Base-by-base conservation (phyloP, 2,888 invertebrate species). In the Myopa tessellatipennis region DNA sequence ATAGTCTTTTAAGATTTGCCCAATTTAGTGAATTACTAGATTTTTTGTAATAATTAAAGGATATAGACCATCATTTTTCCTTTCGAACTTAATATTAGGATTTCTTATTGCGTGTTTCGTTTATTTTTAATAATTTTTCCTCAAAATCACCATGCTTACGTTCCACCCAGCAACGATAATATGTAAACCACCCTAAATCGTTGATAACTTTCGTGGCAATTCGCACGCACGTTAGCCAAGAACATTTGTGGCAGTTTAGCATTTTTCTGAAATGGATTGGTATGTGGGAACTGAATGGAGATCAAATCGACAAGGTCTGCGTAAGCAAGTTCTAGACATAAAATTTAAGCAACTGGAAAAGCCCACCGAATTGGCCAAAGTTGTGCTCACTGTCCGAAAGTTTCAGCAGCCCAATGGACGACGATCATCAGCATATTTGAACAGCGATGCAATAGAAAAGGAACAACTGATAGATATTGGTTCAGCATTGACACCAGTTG, bases 401-500 rank as follows among this genome's bases (percentile, higher is more conserved):
- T 79, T 86, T 5, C 68, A 80, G 7, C 83, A 86, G 78, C 78
- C 88, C 36, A 79, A 82, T 12, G 79, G 68, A 12, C 83, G 85
- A 14, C 83, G 85, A 14, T 81, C 85, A 12, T 85, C 85, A 7
- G 82, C 82, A 63, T 88, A 83, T 74, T 75, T 86, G 50, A 77
- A 65, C 6, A 38, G 34, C 10, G 74, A 69, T 36, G 79, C 70
- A 14, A 18, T 73, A 7, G 72, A 70, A 67, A 69, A 65, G 5
- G 75, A 80, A 16, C 69, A 80, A 38, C 45, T 63, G 16, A 16
- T 83, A 61, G 83, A 87, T 80, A 88, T 91, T 83, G 91, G 91
- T 0, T 87, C 90, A 72, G 89, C 87, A 60, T 81, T 88, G 76
- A 88, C 89, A 4, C 89, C 90, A 4, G 83, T 91, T 73, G 91